phyloP scores from a whole-genome alignment of 1,140 invertebrate species.

The Sycophila sp. region DNA sequence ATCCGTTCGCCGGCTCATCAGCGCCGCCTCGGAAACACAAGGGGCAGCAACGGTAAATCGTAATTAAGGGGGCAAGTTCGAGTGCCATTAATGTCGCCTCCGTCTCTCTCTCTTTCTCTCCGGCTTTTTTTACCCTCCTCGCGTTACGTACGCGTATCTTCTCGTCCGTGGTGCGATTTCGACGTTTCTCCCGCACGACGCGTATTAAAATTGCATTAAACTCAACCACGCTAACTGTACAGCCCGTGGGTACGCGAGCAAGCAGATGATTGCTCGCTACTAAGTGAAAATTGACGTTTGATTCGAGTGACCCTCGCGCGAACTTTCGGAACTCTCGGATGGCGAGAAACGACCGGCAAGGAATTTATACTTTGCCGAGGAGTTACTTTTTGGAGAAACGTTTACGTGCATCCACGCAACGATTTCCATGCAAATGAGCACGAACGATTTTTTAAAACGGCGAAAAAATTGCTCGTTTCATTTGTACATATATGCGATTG shows the following conservation, averaged over 20 bases:
- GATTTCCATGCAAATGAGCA: no score
- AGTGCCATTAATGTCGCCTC: constrained; percentile 36
- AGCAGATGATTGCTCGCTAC: background rate
- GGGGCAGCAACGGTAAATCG: constrained; percentile 34
- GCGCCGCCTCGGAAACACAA: no score
- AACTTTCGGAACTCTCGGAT: no score
- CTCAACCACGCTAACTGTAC: constrained; percentile 18
- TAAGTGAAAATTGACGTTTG: constrained; percentile 8
- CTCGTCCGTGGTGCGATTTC: background rate
- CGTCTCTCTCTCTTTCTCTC: background rate
- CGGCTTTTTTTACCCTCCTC: background rate
- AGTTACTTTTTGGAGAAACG: no score
- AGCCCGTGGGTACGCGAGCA: background rate
- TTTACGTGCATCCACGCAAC: no score
- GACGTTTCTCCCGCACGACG: background rate
- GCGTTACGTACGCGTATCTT: background rate
- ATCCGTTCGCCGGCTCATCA: background rate
- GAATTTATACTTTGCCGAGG: no score
- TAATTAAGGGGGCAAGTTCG: constrained; percentile 30
- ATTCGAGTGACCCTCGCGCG: background rate
- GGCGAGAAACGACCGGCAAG: no score
- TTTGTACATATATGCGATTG: no score
- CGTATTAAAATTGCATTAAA: constrained; percentile 28
- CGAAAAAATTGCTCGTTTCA: background rate
- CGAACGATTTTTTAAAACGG: no score